These are phyloP conservation scores for Darevskia nairensis DNA, from an alignment of 2,797 vertebrate genomes.

Conservation along the genomic window DNA sequence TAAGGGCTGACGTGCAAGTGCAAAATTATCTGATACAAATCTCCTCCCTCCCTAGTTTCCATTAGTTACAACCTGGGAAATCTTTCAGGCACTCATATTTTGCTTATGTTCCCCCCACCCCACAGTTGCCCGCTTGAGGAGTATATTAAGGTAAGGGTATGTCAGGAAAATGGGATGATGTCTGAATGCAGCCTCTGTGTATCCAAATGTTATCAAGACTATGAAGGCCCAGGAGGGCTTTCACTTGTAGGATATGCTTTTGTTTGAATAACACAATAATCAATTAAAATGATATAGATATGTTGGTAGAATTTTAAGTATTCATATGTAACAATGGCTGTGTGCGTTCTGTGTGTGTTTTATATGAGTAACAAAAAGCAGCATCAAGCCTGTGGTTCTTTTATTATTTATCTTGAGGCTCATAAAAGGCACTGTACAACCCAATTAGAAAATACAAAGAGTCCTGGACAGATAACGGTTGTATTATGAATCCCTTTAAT, in stretches of 20 bases:
- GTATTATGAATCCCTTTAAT: constrained; percentile 6
- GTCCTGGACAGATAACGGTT: background rate
- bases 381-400: background rate
- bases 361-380: background rate
- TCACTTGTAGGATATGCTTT: background rate
- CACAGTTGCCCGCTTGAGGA: no score
- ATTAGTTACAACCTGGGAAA: no score
- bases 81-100: no score
- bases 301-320: background rate
- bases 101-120: no score
- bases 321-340: background rate
- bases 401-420: constrained; percentile 9
- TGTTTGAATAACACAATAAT: background rate
- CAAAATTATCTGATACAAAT: no score
- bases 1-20: background rate
- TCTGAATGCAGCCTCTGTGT: no score
- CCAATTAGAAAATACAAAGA: constrained; percentile 21
- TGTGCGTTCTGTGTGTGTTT: background rate
- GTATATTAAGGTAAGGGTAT: no score
- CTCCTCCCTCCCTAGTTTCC: no score
- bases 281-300: background rate
- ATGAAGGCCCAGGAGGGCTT: background rate
- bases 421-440: background rate
- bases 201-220: no score
- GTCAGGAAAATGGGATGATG: no score